These are phyloP conservation scores for Neodiprion virginianus DNA, from an alignment of 1,140 invertebrate genomes.

Conservation along the genomic window DNA sequence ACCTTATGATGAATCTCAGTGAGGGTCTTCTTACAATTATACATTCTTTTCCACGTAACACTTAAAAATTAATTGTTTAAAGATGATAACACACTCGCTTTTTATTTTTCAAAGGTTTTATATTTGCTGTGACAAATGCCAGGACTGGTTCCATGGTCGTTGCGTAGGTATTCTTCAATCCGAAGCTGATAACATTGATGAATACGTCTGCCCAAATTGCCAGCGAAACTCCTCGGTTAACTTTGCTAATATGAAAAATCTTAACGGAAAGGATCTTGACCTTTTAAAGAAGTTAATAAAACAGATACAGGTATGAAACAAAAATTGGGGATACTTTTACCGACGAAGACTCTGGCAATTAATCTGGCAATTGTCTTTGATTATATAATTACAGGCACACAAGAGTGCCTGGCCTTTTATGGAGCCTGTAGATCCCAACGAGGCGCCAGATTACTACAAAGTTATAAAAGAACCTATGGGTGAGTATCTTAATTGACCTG, in stretches of 20 bases:
- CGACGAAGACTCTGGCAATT: conserved; percentile 18
- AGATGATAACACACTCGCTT: conserved; percentile 4
- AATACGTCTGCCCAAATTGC: conserved; percentile 96
- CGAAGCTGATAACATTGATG: conserved; percentile 93
- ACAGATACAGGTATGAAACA: conserved; percentile 80
- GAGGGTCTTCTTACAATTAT: conserved; percentile 56
- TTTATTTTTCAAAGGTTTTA: conserved; percentile 75
- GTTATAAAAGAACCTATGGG: conserved; percentile 99
- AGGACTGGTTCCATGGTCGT: conserved; percentile 98
- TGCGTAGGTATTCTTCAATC: conserved; percentile 96
- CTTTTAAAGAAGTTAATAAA: conserved; percentile 85
- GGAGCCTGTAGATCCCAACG: conserved; percentile 93
- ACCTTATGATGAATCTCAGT: conserved; percentile 98
- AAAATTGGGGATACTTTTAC: conserved; percentile 8
- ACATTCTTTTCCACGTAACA: conserved; percentile 30
- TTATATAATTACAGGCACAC: conserved; percentile 67
- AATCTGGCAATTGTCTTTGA: conserved; percentile 21
- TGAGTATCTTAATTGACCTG: conserved; percentile 59
- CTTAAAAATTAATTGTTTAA: background rate
- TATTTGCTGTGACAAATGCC: conserved; percentile 97
- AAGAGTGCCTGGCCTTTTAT: conserved; percentile 97
- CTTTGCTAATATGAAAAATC: conserved; percentile 87
- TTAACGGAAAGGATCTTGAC: conserved; percentile 83
- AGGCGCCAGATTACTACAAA: conserved; percentile 97
- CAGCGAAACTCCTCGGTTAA: conserved; percentile 87